Conservation (phyloP, 1,140 invertebrate genomes). For the Geopemphigus sp. region DNA sequence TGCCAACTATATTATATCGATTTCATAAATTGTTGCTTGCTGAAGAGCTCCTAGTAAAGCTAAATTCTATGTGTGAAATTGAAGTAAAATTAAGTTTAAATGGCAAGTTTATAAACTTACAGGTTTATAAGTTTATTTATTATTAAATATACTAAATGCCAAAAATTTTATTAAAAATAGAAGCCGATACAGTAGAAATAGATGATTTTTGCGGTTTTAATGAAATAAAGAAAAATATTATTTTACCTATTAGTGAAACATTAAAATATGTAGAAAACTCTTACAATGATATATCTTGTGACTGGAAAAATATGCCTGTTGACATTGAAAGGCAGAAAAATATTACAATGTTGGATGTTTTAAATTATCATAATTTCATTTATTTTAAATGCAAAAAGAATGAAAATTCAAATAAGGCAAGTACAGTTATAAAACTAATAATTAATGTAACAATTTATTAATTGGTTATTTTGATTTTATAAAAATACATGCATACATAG, state of each 20-base stretch:
- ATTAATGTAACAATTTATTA: too few relatives aligned
- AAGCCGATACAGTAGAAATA: slow-evolving; percentile 52
- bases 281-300: not conserved
- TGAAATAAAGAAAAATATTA: slow-evolving; percentile 27
- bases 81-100: not conserved
- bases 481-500: too few relatives aligned
- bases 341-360: slow-evolving; percentile 35
- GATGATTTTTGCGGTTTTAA: slow-evolving; percentile 14
- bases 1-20: slow-evolving; percentile 84
- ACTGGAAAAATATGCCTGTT: slow-evolving; percentile 20
- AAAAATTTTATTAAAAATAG: slow-evolving; percentile 5
- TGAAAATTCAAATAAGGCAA: not conserved
- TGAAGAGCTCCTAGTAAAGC: slow-evolving; percentile 70
- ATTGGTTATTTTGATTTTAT: too few relatives aligned
- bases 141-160: not conserved
- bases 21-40: slow-evolving; percentile 74
- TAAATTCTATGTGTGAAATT: slow-evolving; percentile 56
- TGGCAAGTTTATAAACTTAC: not conserved
- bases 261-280: slow-evolving; percentile 36
- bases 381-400: not conserved
- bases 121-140: not conserved
- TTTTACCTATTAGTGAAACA: slow-evolving; percentile 39
- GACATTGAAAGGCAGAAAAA: slow-evolving; percentile 45
- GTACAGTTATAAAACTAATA: not conserved
- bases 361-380: slow-evolving; percentile 37